Evolutionary conservation across 2,113 vertebrate species (phyloP).

Genomic region (Cromileptes altivelis): DNA sequence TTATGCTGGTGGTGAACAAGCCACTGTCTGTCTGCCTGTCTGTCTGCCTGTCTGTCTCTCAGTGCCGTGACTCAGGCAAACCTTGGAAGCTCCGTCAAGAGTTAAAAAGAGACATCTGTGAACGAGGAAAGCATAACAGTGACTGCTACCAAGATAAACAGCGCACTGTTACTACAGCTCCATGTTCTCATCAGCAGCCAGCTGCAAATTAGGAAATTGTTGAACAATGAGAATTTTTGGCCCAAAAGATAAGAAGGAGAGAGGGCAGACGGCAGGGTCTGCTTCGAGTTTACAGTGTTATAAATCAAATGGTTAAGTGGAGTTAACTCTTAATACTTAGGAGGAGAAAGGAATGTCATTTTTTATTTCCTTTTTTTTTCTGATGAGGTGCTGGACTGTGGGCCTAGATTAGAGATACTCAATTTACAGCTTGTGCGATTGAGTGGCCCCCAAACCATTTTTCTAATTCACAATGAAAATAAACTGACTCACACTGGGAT

Average conservation of each 20-base stretch:
- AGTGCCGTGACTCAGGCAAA: constrained; percentile 51
- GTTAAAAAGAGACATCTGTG: constrained; percentile 76
- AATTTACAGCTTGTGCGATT: no score
- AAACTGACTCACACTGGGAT: no score
- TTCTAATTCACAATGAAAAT: no score
- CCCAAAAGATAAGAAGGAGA: constrained; percentile 5
- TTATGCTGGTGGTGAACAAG: constrained; percentile 25
- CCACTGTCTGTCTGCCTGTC: constrained; percentile 20
- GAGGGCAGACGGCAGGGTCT: constrained; percentile 9
- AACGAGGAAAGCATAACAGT: constrained; percentile 60
- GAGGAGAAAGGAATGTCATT: neutral
- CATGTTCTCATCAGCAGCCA: constrained; percentile 64
- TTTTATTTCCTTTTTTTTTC: neutral
- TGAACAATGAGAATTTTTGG: constrained; percentile 39
- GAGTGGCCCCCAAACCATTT: no score
- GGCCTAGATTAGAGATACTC: neutral
- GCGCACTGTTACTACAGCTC: constrained; percentile 54
- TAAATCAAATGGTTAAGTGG: constrained; percentile 23
- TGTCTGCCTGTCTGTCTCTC: constrained; percentile 12
- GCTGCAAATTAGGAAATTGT: constrained; percentile 65
- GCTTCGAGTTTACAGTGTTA: constrained; percentile 2
- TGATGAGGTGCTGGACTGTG: neutral
- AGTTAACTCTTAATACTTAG: neutral
- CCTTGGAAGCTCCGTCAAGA: constrained; percentile 47
- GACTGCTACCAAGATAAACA: constrained; percentile 75